phyloP scores from a whole-genome alignment of 1,140 invertebrate genomes.

The Drosophila mauritiana region DNA sequence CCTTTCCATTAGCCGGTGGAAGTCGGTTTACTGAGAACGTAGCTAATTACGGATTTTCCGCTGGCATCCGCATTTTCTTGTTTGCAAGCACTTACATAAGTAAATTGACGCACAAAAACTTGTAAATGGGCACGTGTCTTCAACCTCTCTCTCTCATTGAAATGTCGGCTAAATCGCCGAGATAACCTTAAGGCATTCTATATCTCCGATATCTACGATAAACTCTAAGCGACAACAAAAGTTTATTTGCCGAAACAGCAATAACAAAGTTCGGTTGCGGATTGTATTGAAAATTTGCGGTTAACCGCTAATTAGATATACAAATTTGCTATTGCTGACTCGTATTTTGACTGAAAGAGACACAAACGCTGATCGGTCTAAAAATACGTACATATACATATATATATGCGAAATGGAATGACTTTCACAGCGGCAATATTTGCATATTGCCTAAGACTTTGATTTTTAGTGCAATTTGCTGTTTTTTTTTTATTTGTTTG shows the following conservation, averaged over 20 bases:
- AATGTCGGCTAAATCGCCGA: conserved; percentile 30
- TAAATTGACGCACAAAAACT: conserved; percentile 7
- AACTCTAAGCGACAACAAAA: conserved; percentile 76
- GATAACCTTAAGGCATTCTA: conserved; percentile 68
- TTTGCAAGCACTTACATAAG: conserved; percentile 24
- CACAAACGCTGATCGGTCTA: conserved; percentile 23
- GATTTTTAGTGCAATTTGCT: conserved; percentile 43
- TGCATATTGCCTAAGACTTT: conserved; percentile 58
- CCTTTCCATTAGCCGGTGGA: conserved; percentile 2
- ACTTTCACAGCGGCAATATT: conserved; percentile 48
- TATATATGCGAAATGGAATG: conserved; percentile 32
- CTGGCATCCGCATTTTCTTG: conserved; percentile 20
- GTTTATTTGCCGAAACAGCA: conserved; percentile 61
- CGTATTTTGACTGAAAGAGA: conserved; percentile 48
- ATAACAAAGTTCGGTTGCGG: conserved; percentile 53
- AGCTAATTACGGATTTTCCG: conserved; percentile 41
- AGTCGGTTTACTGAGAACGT: background rate
- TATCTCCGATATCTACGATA: conserved; percentile 50
- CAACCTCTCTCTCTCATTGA: conserved; percentile 37
- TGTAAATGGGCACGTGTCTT: conserved; percentile 35
- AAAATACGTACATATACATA: conserved; percentile 30
- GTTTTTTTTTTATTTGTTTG: conserved; percentile 7
- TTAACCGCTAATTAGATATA: conserved; percentile 82
- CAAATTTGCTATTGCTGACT: conserved; percentile 67
- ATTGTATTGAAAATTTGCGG: conserved; percentile 74